Base-by-base conservation (phyloP, 2,113 vertebrate genomes). In the Scytalopus superciliaris region DNA sequence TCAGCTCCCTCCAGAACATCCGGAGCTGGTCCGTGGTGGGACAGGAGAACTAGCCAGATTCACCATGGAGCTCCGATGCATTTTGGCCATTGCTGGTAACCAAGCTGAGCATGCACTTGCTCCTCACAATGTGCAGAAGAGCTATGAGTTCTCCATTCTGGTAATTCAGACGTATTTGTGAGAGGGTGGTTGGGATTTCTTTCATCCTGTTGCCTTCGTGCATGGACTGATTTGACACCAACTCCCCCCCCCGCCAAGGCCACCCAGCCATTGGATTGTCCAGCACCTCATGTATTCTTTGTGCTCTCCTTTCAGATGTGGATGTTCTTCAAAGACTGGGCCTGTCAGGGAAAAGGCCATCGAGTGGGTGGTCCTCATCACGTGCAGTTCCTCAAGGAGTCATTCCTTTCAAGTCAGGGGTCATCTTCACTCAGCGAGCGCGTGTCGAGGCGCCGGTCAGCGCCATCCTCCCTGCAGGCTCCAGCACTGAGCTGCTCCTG, bases 271-370 rank as follows among this genome's bases (percentile, higher is more conserved):
- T 23, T 21, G 44, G 7, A 15, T 33, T 28, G 4, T n/a, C 33
- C 69, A 31, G 21, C 7, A 13, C 33, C 44, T 92, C 74, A 60
- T 14, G 0, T 6, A 49, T 49, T 37, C 42, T 59, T 50, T 60
- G 50, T 24, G 9, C 39, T 95, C 89, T 86, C 57, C 87, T 94
- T 97, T 55, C 97, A 99, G 99, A 99, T 99, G 99, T 99, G 98
- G 99, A 99, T 44, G 97, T 99, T 94, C 98, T 99, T 94, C 98
- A 99, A 96, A 98, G 97, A 97, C 97, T 99, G 95, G 99, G 99
- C 87, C 98, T 99, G 94, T 97, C 98, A 91, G 98, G 98, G 93
- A 98, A 98, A 70, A 98, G 98, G 96, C 74, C 96, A 8, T 97
- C 89, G 0, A 89, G 93, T 0, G 80, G 95, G n/a, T 74, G 97